Conservation (phyloP, 2,113 vertebrate genomes). For the Limnothrissa miodon region DNA sequence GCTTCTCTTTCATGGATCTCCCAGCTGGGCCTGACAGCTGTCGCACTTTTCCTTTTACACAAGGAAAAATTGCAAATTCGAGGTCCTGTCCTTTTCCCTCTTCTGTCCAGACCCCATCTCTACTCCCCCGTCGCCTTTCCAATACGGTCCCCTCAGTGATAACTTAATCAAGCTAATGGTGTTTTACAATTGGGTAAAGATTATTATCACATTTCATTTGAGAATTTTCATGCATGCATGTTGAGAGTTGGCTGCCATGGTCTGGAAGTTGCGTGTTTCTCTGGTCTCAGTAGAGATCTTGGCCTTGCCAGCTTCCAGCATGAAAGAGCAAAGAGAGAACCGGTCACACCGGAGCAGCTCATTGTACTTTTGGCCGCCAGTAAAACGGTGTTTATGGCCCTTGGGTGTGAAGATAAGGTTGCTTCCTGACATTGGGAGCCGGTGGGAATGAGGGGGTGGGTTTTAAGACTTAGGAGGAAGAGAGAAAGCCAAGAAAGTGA, state of each 20-base stretch:
- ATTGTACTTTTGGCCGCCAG: constrained; percentile 11
- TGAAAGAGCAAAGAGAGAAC: background rate
- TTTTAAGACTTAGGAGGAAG: constrained; percentile 31
- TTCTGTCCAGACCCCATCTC: background rate
- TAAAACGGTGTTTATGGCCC: constrained; percentile 21
- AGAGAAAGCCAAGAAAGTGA: constrained; percentile 6
- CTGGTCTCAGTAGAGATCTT: background rate
- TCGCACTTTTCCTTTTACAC: background rate
- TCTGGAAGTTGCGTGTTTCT: background rate
- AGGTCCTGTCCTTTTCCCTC: background rate
- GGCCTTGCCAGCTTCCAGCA: background rate
- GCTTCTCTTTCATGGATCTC: constrained; percentile 3
- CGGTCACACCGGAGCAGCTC: background rate
- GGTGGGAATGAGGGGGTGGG: constrained; percentile 27
- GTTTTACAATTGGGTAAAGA: background rate
- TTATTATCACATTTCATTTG: background rate
- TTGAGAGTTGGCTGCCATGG: background rate
- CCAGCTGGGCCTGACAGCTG: constrained; percentile 51
- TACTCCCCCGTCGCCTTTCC: background rate
- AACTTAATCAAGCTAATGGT: no score
- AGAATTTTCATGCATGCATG: background rate
- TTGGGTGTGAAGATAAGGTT: constrained; percentile 2
- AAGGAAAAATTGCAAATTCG: background rate
- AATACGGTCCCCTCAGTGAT: background rate
- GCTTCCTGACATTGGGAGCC: constrained; percentile 25